phyloP scores from a whole-genome alignment of 2,797 vertebrate species.

The Melanotaenia boesemani region DNA sequence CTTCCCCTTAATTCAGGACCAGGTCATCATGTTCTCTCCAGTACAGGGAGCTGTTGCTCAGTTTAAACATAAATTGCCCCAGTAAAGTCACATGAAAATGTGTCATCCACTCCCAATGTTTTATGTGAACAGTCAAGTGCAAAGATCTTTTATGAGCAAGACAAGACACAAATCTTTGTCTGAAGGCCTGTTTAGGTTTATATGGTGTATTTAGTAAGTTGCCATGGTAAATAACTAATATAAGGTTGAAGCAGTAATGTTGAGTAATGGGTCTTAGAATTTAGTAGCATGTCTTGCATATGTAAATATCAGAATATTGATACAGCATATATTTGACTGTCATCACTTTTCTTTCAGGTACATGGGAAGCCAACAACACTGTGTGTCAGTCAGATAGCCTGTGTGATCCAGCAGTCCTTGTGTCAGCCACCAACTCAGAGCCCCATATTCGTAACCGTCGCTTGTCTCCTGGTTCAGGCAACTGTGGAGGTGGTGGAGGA shows the following conservation, averaged over 20 bases:
- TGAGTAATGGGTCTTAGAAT: background rate
- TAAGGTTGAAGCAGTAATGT: background rate
- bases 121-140: slow-evolving; percentile 2
- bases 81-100: slow-evolving; percentile 26
- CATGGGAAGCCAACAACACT: slow-evolving; percentile 86
- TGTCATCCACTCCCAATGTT: slow-evolving; percentile 12
- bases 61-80: background rate
- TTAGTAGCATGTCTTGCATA: background rate
- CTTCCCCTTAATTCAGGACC: background rate
- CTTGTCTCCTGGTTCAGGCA: slow-evolving; percentile 84
- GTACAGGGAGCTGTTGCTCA: slow-evolving; percentile 7
- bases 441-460: slow-evolving; percentile 88
- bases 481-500: slow-evolving; percentile 83
- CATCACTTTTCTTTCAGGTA: slow-evolving; percentile 67
- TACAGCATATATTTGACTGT: background rate
- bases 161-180: background rate
- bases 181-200: background rate
- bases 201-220: background rate
- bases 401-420: slow-evolving; percentile 85
- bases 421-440: slow-evolving; percentile 84
- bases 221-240: background rate
- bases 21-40: background rate
- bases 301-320: background rate
- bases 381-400: slow-evolving; percentile 86
- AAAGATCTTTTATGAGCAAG: slow-evolving; percentile 3